Evolutionary conservation across 1,140 invertebrate genomes (phyloP), one percentile per base, ranked within the genome.

Genomic region (Diploscapter pachys): DNA sequence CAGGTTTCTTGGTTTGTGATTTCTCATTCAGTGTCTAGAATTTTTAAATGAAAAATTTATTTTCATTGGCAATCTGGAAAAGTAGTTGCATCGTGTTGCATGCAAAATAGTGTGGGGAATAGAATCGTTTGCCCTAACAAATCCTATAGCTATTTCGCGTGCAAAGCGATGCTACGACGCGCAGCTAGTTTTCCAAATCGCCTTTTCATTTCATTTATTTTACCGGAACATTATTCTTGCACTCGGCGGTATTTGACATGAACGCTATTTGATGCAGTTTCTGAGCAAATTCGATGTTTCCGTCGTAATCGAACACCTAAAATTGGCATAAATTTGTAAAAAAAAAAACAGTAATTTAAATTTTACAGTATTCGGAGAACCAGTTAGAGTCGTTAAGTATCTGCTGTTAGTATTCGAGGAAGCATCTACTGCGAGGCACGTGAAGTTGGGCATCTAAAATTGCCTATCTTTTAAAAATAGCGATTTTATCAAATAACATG

Each of bases 221-320:
- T 59, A 59, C 9, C 9, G 13, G 63, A 2, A 13, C 13, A 64
- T 48, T 64, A 8, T 6, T 64, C 63, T 8, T 9, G 51, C 51
- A 65, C 66, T 52, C 48, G 56, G 52, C 5, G 66, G 52, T 53
- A 68, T 68, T 68, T 2, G 66, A 55, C 51, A 55, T 68, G n/a
- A 55, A 55, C 1, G 66, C 66, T 55, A 68, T 68, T 53, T 55
- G 53, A n/a, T 68, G 53, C 9, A 68, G 52, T 52, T 68, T 55
- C 48, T 68, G 52, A 6, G 66, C 66, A 68, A 68, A 68, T 52
- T 55, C 52, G 50, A 9, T 5, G 51, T 68, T 68, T 31, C 66
- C 57, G 52, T 68, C 66, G 66, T 68, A 68, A 55, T 68, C 66
- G 56, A 68, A 68, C 11, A 68, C 51, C 13, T 68, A 55, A 5